Conservation (phyloP, 2,888 invertebrate genomes). For the Yponomeuta evonymella region DNA sequence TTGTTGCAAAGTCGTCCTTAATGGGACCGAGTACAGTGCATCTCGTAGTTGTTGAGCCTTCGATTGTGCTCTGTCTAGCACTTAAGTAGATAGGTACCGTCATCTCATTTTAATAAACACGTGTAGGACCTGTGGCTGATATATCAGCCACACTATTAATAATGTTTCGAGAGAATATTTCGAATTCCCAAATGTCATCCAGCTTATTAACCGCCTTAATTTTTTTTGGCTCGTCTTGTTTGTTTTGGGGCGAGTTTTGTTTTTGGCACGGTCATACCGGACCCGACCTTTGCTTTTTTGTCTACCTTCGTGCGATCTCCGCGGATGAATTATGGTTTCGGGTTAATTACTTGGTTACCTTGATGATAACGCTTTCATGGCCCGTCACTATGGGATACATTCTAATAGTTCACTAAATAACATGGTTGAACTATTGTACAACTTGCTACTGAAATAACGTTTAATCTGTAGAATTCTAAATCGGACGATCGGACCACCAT, state of each 20-base stretch:
- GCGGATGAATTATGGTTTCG: constrained; percentile 70
- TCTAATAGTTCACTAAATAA: too few relatives aligned
- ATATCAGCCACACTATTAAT: constrained; percentile 68
- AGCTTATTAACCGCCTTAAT: constrained; percentile 73
- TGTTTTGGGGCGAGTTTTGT: constrained; percentile 69
- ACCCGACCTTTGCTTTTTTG: constrained; percentile 67
- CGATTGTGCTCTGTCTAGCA: background rate
- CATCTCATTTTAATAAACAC: constrained; percentile 63
- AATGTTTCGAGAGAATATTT: constrained; percentile 70
- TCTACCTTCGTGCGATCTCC: constrained; percentile 63
- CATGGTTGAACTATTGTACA: background rate
- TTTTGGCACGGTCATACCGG: constrained; percentile 67
- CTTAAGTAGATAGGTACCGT: constrained; percentile 14
- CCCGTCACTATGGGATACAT: background rate
- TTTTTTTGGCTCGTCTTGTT: constrained; percentile 69
- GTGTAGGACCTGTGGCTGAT: constrained; percentile 35
- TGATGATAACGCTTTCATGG: constrained; percentile 36
- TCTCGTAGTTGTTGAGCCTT: background rate
- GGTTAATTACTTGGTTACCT: constrained; percentile 65
- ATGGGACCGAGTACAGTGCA: too few relatives aligned
- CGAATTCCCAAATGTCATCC: constrained; percentile 75
- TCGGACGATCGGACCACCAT: too few relatives aligned
- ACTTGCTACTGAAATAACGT: background rate
- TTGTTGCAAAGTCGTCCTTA: too few relatives aligned
- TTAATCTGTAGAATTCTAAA: too few relatives aligned